These are phyloP conservation scores for Mirounga angustirostris DNA, from an alignment of 2,113 vertebrate species.

Conservation along the genomic window DNA sequence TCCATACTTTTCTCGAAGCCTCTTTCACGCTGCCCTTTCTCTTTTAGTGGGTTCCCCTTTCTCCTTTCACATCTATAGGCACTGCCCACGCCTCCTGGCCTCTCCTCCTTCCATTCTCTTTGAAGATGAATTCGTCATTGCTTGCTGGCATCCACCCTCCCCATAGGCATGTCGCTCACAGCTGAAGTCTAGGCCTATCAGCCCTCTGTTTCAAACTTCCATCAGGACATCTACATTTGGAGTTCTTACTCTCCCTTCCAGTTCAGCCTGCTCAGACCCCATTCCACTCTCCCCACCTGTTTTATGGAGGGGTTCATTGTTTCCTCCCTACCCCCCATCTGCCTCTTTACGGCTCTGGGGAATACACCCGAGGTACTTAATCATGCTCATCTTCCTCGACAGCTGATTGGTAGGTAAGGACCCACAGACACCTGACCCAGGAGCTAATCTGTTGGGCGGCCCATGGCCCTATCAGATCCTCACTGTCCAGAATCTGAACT, in stretches of 20 bases:
- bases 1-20: not conserved
- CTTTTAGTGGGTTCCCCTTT: not conserved
- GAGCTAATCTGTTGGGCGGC: not conserved
- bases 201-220: not conserved
- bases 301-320: not conserved
- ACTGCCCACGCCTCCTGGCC: not conserved
- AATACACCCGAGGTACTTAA: not conserved
- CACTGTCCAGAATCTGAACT: not conserved
- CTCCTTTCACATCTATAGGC: constrained; percentile 3
- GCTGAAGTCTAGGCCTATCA: not conserved
- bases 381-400: not conserved
- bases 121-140: constrained; percentile 1
- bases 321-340: not conserved
- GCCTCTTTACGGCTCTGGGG: not conserved
- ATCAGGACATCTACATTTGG: not conserved
- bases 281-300: not conserved
- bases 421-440: not conserved
- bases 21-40: not conserved
- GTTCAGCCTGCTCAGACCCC: not conserved
- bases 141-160: not conserved
- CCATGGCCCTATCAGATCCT: not conserved
- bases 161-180: not conserved
- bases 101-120: constrained; percentile 44
- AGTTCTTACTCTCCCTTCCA: not conserved
- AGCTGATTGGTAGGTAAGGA: not conserved